phyloP scores from a whole-genome alignment of 2,113 vertebrate genomes.

The Vimba vimba region DNA sequence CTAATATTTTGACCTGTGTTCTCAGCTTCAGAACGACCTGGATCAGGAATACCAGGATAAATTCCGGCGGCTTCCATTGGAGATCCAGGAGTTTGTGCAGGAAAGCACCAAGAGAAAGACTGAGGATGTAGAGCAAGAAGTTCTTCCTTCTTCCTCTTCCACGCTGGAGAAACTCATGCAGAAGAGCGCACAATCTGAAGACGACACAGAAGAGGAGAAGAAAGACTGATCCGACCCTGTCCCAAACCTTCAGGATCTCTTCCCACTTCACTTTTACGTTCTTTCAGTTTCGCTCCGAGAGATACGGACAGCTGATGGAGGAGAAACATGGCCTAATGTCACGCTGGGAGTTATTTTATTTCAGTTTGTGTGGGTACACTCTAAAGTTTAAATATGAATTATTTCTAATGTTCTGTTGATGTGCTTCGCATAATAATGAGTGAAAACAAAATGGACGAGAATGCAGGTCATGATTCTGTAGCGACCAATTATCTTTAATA shows the following conservation, averaged over 20 bases:
- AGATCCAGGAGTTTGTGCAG: conserved; percentile 98
- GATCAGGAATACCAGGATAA: conserved; percentile 99
- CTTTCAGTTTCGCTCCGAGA: neutral
- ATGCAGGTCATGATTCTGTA: neutral
- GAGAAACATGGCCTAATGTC: neutral
- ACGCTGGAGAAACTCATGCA: conserved; percentile 85
- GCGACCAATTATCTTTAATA: neutral
- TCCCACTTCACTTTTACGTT: conserved; percentile 22
- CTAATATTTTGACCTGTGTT: neutral
- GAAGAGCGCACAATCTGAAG: conserved; percentile 85
- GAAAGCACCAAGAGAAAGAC: conserved; percentile 93
- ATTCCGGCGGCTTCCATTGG: conserved; percentile 94
- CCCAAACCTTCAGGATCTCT: conserved; percentile 9
- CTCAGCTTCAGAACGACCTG: conserved; percentile 92
- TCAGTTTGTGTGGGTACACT: neutral
- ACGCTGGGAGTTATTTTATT: neutral
- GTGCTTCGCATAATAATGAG: neutral
- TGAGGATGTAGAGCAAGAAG: conserved; percentile 76
- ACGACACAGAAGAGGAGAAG: conserved; percentile 80
- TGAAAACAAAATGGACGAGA: neutral
- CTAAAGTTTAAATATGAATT: neutral
- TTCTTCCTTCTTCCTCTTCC: conserved; percentile 52
- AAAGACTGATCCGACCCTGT: conserved; percentile 41
- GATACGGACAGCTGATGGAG: neutral
- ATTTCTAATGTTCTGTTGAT: neutral